phyloP scores from a whole-genome alignment of 2,888 invertebrate species.

The Anthophora plumipes region DNA sequence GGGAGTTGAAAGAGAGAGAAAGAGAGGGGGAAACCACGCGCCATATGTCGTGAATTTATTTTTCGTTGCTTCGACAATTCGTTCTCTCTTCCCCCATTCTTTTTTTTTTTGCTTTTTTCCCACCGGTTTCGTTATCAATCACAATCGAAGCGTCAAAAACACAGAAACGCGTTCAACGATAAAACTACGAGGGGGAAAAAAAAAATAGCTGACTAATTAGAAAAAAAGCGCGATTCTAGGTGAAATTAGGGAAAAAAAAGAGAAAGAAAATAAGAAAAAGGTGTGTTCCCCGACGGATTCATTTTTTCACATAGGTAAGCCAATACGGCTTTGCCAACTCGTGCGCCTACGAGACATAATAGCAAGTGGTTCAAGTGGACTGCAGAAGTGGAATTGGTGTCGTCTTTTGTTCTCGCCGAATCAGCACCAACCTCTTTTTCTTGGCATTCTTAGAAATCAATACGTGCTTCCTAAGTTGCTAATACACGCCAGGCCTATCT shows the following conservation, averaged over 20 bases:
- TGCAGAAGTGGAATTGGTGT: constrained; percentile 76
- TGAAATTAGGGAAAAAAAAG: constrained; percentile 30
- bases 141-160: not conserved
- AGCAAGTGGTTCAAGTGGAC: constrained; percentile 74
- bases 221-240: not conserved
- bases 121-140: not conserved
- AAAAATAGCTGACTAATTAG: no score
- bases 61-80: not conserved
- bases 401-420: constrained; percentile 77
- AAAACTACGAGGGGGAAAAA: not conserved
- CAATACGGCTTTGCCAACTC: constrained; percentile 63
- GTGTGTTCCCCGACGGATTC: constrained; percentile 14
- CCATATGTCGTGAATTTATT: constrained; percentile 22
- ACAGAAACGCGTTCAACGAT: not conserved
- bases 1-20: not conserved
- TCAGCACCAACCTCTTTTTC: constrained; percentile 79
- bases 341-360: constrained; percentile 69
- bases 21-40: not conserved
- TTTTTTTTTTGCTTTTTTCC: not conserved
- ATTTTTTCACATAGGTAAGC: constrained; percentile 56
- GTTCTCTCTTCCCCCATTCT: not conserved
- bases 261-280: constrained; percentile 9
- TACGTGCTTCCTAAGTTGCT: constrained; percentile 68
- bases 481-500: constrained; percentile 50
- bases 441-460: constrained; percentile 78